Evolutionary conservation across 2,797 vertebrate species (phyloP).

Genomic region (Gila robusta): DNA sequence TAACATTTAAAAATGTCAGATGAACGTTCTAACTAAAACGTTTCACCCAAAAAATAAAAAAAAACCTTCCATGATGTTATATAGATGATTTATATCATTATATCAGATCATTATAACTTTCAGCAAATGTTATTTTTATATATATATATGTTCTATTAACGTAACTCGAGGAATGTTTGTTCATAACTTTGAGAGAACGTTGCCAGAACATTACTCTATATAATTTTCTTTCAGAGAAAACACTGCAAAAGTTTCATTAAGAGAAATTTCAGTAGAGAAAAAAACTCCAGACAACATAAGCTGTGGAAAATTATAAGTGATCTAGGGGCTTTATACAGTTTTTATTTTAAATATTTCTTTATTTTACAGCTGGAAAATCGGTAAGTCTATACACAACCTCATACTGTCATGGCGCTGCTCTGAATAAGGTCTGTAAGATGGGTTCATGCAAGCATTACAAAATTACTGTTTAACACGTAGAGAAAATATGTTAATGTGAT

Average conservation of each 20-base stretch:
- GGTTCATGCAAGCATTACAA: not conserved
- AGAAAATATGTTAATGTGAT: not conserved
- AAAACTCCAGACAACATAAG: not conserved
- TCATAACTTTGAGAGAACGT: not conserved
- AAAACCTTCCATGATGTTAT: not conserved
- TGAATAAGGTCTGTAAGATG: not conserved
- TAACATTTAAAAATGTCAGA: too few relatives aligned
- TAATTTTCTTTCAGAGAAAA: too few relatives aligned
- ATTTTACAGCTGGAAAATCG: not conserved
- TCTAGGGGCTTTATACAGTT: not conserved
- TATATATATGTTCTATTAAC: too few relatives aligned
- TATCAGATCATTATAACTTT: too few relatives aligned
- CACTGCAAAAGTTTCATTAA: not conserved
- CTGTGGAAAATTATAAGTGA: not conserved
- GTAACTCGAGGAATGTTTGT: not conserved
- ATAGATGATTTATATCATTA: too few relatives aligned
- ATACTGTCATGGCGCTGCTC: too few relatives aligned
- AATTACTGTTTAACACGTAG: not conserved
- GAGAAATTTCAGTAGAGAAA: not conserved
- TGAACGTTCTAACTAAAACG: not conserved
- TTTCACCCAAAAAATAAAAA: not conserved
- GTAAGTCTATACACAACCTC: too few relatives aligned
- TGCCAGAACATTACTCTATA: too few relatives aligned
- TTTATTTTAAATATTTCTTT: too few relatives aligned
- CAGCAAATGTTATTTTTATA: too few relatives aligned